Evolutionary conservation across 2,113 vertebrate species (phyloP).

Genomic region (Platysteira castanea): DNA sequence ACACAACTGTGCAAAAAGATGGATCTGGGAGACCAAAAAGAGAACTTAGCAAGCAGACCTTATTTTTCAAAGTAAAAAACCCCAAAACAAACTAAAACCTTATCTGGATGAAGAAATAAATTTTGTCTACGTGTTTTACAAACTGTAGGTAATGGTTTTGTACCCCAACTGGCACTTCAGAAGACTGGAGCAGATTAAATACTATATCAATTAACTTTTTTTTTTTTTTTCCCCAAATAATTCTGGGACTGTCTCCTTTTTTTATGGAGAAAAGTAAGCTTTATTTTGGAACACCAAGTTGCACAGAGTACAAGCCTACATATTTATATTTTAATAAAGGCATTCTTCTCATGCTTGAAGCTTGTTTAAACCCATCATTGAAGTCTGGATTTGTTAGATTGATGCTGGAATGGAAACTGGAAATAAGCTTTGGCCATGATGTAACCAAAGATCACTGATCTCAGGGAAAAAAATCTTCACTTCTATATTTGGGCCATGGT

Average conservation of each 20-base stretch:
- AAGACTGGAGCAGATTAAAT: neutral
- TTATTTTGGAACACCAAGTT: neutral
- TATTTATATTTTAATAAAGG: slow-evolving; percentile 6
- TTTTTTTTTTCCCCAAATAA: neutral
- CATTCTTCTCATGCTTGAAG: slow-evolving; percentile 13
- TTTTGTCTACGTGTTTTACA: neutral
- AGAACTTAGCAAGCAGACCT: neutral
- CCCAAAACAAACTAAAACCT: neutral
- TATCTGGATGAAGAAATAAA: neutral
- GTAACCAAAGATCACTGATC: slow-evolving; percentile 5
- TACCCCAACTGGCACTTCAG: neutral
- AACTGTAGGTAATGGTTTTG: neutral
- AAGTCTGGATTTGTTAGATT: neutral
- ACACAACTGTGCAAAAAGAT: neutral
- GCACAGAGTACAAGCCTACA: neutral
- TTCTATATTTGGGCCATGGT: neutral
- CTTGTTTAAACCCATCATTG: slow-evolving; percentile 15
- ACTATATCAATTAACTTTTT: neutral
- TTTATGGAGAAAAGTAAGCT: neutral
- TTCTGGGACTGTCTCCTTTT: neutral
- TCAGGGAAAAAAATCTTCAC: neutral
- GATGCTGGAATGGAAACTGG: neutral
- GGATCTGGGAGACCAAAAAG: neutral
- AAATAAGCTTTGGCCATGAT: neutral
- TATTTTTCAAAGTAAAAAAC: neutral